A percentile compares a stretch with the other conserved stretches of the same genome.
Conservation (phyloP, 2,797 vertebrate genomes). For the Neosilurus hyrtlii region DNA sequence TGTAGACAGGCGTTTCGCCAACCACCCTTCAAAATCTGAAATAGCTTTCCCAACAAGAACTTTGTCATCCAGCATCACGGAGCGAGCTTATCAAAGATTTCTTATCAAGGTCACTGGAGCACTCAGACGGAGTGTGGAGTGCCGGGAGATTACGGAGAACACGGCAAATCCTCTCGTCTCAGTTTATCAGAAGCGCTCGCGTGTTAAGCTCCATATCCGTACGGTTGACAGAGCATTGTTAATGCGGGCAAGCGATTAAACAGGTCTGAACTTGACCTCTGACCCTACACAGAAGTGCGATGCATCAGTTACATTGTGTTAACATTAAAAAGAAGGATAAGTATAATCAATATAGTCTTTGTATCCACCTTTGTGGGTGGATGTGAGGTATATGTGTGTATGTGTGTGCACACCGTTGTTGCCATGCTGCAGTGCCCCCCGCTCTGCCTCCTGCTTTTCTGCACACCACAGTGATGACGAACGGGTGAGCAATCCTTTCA, state of each 20-base stretch:
- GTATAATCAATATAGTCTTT: not conserved
- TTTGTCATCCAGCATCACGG: constrained; percentile 14
- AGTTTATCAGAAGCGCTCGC: not conserved
- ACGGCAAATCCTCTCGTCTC: constrained; percentile 1
- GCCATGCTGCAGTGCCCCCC: constrained; percentile 27
- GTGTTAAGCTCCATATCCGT: constrained; percentile 3
- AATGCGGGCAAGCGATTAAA: not conserved
- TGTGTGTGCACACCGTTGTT: constrained; percentile 12
- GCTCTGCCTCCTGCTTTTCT: constrained; percentile 27
- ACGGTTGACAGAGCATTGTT: not conserved
- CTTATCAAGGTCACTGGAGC: constrained; percentile 24
- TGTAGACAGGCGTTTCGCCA: not conserved
- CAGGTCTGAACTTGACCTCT: not conserved
- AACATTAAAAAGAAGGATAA: not conserved
- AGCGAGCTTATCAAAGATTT: constrained; percentile 22
- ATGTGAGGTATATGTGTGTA: not conserved
- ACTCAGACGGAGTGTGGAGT: constrained; percentile 1
- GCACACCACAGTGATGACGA: constrained; percentile 42
- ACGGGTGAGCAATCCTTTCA: constrained; percentile 49
- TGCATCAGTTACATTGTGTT: not conserved
- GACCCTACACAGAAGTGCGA: not conserved
- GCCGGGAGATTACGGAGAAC: constrained; percentile 11
- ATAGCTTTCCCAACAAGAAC: not conserved
- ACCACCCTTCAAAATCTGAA: not conserved
- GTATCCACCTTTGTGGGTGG: not conserved